Percentiles rank a stretch among this genome's conserved stretches.
phyloP scores from a whole-genome alignment of 1,140 invertebrate genomes.

The Armadillidium nasatum region DNA sequence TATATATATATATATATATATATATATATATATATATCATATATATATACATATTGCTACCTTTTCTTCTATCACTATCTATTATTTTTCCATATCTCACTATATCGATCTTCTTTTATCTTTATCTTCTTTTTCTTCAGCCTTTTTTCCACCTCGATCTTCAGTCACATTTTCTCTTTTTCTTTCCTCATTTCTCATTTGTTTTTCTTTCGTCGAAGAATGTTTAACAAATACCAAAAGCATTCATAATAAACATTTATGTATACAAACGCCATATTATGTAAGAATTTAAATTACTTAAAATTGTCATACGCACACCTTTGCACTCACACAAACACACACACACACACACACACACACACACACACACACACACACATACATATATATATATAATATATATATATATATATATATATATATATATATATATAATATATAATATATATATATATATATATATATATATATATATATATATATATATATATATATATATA shows the following conservation, averaged over 20 bases:
- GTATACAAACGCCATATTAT: not conserved
- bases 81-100: too few relatives aligned
- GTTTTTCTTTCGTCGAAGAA: too few relatives aligned
- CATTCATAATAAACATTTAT: too few relatives aligned
- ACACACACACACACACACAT: not conserved
- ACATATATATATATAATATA: constrained; percentile 34
- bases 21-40: too few relatives aligned
- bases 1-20: too few relatives aligned
- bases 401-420: constrained; percentile 18
- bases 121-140: not conserved
- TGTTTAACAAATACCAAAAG: too few relatives aligned
- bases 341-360: constrained; percentile 29
- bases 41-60: too few relatives aligned
- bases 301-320: too few relatives aligned
- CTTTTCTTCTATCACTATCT: too few relatives aligned
- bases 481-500: constrained; percentile 16
- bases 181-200: not conserved
- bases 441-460: not conserved
- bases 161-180: not conserved
- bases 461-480: constrained; percentile 28
- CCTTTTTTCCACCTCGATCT: not conserved
- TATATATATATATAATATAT: not conserved
- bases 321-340: not conserved
- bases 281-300: not conserved
- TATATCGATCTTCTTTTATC: not conserved